phyloP scores from a whole-genome alignment of 2,888 invertebrate species.

The Clunio marinus region DNA sequence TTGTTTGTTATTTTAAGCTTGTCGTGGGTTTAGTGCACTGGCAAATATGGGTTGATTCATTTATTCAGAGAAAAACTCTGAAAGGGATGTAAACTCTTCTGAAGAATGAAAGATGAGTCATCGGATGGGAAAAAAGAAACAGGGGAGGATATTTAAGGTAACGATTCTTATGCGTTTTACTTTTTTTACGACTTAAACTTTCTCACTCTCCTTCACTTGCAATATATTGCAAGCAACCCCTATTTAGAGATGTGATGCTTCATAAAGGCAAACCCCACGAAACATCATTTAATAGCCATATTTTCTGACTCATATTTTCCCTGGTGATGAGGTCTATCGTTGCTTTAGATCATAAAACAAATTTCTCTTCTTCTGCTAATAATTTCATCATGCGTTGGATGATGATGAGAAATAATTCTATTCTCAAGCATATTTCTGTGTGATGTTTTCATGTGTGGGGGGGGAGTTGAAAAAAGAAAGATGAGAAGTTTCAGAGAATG shows the following conservation, averaged over 20 bases:
- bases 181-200: neutral
- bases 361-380: slow-evolving; percentile 31
- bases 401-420: slow-evolving; percentile 26
- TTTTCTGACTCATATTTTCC: slow-evolving; percentile 18
- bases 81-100: slow-evolving; percentile 2
- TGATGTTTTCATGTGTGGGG: neutral
- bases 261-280: slow-evolving; percentile 1
- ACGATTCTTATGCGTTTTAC: neutral
- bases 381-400: slow-evolving; percentile 31
- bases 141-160: neutral
- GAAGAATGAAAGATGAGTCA: neutral
- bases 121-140: neutral
- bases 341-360: neutral
- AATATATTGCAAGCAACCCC: no score
- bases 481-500: slow-evolving; percentile 5
- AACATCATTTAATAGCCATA: slow-evolving; percentile 3
- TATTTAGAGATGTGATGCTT: neutral
- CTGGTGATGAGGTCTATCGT: no score
- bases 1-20: slow-evolving; percentile 37
- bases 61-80: neutral
- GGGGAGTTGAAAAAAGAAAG: no score
- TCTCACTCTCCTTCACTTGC: no score
- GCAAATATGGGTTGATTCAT: neutral
- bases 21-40: neutral
- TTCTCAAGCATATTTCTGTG: slow-evolving; percentile 5